Evolutionary conservation across 2,888 invertebrate species (phyloP), one percentile per base, ranked within the genome.

Genomic region (Papilio gigon): DNA sequence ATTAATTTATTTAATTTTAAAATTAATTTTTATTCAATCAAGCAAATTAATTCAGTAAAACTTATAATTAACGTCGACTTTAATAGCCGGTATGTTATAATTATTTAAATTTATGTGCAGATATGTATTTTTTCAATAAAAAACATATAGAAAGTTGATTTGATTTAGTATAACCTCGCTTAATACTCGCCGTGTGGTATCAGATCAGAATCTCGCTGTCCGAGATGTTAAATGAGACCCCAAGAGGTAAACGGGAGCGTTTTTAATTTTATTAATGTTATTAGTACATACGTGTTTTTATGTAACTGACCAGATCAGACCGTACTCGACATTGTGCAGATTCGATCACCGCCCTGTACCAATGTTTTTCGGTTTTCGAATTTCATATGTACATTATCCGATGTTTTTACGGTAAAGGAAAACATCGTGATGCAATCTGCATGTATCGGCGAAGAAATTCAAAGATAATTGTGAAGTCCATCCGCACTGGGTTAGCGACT

Each of bases 91-190:
- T 27, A 27, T 58, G 4, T 35, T 11, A 44, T 58, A 22, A 37
- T 11, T 35, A 56, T 37, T 44, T 42, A 20, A 59, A 68, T 68
- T 68, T 65, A 65, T 68, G 64, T 37, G 60, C 27, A 27, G 14
- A 14, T 62, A 42, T 30, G 40, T 22, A 14, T 64, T 42, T 59
- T 27, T 50, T 37, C 14, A 14, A 20, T 44, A 67, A 50, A 65
- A 40, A 56, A 64, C 30, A 50, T 68, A 12, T 50, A 58, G 37
- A 63, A 60, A 50, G 30, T 47, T 37, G 50, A 47, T 59, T 60
- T 50, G n/a, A 68, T 65, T 68, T 30, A 17, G 4, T 63, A 62
- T 33, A 37, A 44, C 58, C 9, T 37, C 22, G 37, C n/a, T 33
- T 33, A 47, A 47, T 35, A 33, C 33, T 59, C 27, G 35, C 58